Evolutionary conservation across 35 echinoderm and acorn worm species (phyloP), one percentile per base, ranked within the genome.

Genomic region (Heliocidaris erythrogramma): DNA sequence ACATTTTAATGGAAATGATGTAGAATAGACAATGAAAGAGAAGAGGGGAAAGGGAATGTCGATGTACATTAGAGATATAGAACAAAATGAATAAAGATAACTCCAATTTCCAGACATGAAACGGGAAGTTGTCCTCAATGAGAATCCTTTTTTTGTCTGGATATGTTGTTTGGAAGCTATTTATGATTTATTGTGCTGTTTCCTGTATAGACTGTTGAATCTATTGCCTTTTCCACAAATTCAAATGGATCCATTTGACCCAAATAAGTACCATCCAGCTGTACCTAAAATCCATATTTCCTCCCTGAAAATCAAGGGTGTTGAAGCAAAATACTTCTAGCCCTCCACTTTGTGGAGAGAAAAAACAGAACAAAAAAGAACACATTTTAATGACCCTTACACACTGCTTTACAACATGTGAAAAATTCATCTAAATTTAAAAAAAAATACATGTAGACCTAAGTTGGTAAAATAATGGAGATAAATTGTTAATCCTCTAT

Each of bases 101-200:
- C n/a, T 60, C 65, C 65, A 78, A 78, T 78, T 78, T n/a, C 65
- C 21, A 21, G 14, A 78, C 65, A 21, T 21, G 4, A 7, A 7
- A 78, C 7, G 7, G 14, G 65, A 78, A 78, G 5, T 78, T 21
- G 17, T 24, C 65, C 65, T 78, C 65, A 78, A 78, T 24, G 7
- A 24, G 65, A 78, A 78, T 17, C n/a, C 18, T 78, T 78, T 78
- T 78, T 78, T 27, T 24, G 65, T 78, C 65, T 78, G 18, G 65
- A 78, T 5, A n/a, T 27, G n/a, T 78, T 78, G 65, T 78, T 78
- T 78, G 18, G 18, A 78, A 78, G 27, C 65, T 24, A 78, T 78
- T 78, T 78, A 78, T 78, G 65, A 78, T 78, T 78, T 78, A 78
- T 78, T 78, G 65, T 78, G 65, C 17, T 78, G n/a, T 78, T 78